These are phyloP conservation scores for Jaculus jaculus DNA, from an alignment of 2,113 vertebrate species.

Conservation along the genomic window DNA sequence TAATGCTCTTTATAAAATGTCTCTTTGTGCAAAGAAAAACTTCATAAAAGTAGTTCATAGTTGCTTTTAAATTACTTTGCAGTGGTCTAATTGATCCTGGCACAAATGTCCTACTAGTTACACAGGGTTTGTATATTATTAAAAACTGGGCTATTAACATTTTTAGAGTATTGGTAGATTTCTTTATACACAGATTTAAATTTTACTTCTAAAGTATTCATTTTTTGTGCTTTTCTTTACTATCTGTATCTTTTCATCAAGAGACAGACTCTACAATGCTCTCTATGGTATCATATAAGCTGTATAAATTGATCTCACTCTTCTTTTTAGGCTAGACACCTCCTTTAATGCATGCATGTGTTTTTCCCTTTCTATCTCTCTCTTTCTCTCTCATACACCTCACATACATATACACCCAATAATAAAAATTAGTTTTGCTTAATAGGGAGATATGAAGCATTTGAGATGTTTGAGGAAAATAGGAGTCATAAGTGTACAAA, in stretches of 20 bases:
- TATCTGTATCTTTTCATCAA: background rate
- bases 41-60: slow-evolving; percentile 58
- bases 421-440: background rate
- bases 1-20: slow-evolving; percentile 56
- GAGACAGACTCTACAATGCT: background rate
- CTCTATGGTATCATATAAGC: background rate
- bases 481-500: background rate
- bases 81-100: slow-evolving; percentile 5
- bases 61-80: slow-evolving; percentile 55
- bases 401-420: background rate
- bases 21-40: slow-evolving; percentile 54
- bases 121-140: background rate
- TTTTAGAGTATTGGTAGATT: background rate
- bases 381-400: background rate
- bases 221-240: background rate
- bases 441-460: background rate
- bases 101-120: slow-evolving; percentile 5
- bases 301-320: background rate
- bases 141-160: background rate
- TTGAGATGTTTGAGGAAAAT: background rate
- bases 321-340: background rate
- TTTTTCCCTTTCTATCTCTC: no score
- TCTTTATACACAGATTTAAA: background rate
- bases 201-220: background rate
- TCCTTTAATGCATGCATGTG: background rate